Conservation (phyloP, 2,888 invertebrate species). For the Drosophila quinaria region DNA sequence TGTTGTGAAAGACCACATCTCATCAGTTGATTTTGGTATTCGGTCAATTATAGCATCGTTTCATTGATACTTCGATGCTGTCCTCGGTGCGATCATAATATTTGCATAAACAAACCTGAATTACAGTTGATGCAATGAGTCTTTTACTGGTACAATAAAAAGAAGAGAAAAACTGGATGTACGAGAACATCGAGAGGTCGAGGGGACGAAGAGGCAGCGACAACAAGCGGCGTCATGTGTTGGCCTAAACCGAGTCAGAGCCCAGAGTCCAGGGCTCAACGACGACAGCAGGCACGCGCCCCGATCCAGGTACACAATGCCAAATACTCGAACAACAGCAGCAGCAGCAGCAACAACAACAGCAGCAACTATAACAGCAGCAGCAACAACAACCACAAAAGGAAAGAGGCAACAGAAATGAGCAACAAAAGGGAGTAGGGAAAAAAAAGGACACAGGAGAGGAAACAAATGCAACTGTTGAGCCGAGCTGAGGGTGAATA, state of each 20-base stretch:
- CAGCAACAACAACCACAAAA: constrained; percentile 31
- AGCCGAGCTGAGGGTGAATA: constrained; percentile 63
- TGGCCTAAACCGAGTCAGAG: constrained; percentile 39
- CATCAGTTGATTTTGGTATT: constrained; percentile 35
- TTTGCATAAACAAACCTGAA: constrained; percentile 72
- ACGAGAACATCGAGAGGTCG: constrained; percentile 13
- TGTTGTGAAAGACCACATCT: constrained; percentile 23
- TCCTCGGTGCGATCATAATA: constrained; percentile 66
- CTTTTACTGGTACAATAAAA: constrained; percentile 10
- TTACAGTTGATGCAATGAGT: constrained; percentile 59
- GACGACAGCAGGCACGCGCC: constrained; percentile 84
- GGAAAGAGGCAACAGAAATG: constrained; percentile 33
- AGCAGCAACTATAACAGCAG: too few species aligned
- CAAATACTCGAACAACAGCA: constrained; percentile 32
- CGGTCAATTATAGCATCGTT: constrained; percentile 47
- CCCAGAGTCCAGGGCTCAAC: constrained; percentile 38
- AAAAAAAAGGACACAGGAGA: constrained; percentile 54
- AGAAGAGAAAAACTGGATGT: constrained; percentile 30
- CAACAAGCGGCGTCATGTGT: constrained; percentile 70
- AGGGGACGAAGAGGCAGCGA: constrained; percentile 28
- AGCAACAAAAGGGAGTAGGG: constrained; percentile 22
- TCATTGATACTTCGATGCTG: constrained; percentile 49
- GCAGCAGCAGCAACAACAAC: constrained; percentile 25
- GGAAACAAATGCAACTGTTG: constrained; percentile 70
- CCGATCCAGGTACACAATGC: constrained; percentile 69